Evolutionary conservation across 1,140 invertebrate genomes (phyloP), one percentile per base, ranked within the genome.

Genomic region (Luehdorfia chinensis): DNA sequence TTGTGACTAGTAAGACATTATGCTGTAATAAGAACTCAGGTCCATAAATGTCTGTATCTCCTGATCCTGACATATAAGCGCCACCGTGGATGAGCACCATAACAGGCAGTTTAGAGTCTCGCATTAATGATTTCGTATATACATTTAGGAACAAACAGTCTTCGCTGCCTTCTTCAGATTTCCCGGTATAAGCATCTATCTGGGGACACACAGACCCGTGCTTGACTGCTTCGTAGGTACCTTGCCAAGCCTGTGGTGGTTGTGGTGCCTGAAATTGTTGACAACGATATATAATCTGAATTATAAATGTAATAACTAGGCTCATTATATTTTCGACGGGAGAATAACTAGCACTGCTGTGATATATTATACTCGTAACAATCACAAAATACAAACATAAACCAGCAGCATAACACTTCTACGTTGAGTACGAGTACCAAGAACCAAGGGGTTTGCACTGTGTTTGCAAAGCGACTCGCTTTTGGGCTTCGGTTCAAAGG

Each of bases 31-130:
- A 59, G 66, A 88, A 92, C 63, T 94, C 87, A 57, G 92, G 88
- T 14, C 90, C 87, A 47, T 83, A 89, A 0, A 88, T 27, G 11
- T 76, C 65, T 11, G 86, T 69, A 27, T 90, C 75, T 8, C 88
- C 89, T 6, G 88, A 88, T n/a, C 91, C 91, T 1, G 59, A 51
- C 9, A 87, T 76, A 59, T 89, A 93, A 1, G 73, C 89, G 45
- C 92, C 92, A 6, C 90, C 90, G 52, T 93, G 90, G n/a, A 93
- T 85, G 63, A 83, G 92, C 0, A 93, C 87, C 88, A 93, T 90
- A 0, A 92, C 90, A 1, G 91, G 84, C 47, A 76, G 49, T 33
- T 72, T 89, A 5, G 65, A 45, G 25, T 53, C 27, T 2, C 43
- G 6, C n/a, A 59, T 51, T 37, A 89, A 50, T 5, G 69, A 66